phyloP scores from a whole-genome alignment of 2,113 vertebrate species.

The Bos indicus region DNA sequence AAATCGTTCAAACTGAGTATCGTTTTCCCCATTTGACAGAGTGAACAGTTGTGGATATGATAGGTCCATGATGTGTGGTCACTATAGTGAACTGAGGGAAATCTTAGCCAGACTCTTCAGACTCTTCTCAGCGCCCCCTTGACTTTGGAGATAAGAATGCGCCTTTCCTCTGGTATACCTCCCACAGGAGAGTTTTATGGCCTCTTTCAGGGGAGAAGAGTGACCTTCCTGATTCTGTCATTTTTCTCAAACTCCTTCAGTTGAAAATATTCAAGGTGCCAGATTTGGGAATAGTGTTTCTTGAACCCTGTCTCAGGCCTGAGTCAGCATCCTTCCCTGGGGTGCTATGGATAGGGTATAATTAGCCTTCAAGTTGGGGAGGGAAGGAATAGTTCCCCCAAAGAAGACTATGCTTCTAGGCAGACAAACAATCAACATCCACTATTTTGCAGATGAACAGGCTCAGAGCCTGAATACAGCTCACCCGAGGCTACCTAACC shows the following conservation, averaged over 20 bases:
- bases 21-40: neutral
- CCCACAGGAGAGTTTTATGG: neutral
- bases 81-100: neutral
- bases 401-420: neutral
- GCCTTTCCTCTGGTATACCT: neutral
- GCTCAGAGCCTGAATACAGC: neutral
- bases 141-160: neutral
- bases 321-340: neutral
- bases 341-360: too few relatives aligned
- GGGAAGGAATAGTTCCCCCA: neutral
- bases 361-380: neutral
- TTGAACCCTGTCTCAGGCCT: neutral
- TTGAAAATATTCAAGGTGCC: neutral
- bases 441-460: neutral
- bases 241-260: neutral
- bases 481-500: neutral
- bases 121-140: neutral
- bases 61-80: neutral
- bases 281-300: neutral
- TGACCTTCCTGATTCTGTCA: neutral
- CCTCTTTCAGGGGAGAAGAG: neutral
- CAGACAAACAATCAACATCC: neutral
- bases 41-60: neutral
- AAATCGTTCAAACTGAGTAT: neutral
- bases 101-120: neutral